Percentiles rank a stretch among this genome's conserved stretches.
Conservation (phyloP, 2,113 vertebrate genomes). For the Xenotilapia longispinis region DNA sequence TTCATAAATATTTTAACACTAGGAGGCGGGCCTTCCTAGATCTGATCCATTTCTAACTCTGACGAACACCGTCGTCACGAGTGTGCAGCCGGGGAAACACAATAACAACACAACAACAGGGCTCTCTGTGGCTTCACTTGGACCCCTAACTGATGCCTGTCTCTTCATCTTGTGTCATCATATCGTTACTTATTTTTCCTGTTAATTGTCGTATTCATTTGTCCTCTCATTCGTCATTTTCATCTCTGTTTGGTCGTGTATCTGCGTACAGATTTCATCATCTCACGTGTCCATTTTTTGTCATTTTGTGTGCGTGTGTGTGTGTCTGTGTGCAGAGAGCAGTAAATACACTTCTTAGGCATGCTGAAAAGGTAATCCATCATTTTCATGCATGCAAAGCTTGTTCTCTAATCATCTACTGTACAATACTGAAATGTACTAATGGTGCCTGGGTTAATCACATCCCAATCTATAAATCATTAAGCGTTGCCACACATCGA, state of each 20-base stretch:
- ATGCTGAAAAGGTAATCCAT: constrained; percentile 33
- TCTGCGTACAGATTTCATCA: not conserved
- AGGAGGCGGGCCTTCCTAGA: not conserved
- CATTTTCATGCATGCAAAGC: not conserved
- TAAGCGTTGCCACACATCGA: not conserved
- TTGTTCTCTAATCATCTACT: not conserved
- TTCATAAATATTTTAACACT: not conserved
- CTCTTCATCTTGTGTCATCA: not conserved
- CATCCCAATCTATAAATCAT: not conserved
- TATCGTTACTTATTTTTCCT: not conserved
- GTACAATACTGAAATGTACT: not conserved
- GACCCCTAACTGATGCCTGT: not conserved
- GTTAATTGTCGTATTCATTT: not conserved
- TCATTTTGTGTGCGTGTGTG: not conserved
- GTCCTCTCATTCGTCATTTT: not conserved
- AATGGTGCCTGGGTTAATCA: not conserved
- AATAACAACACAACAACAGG: not conserved
- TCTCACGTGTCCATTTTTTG: constrained; percentile 15
- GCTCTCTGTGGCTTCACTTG: not conserved
- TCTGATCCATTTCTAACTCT: not conserved
- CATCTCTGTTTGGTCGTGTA: not conserved
- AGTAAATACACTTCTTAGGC: constrained; percentile 33
- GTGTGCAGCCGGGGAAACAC: not conserved
- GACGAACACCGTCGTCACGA: not conserved
- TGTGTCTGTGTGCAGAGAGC: constrained; percentile 39